Evolutionary conservation across 2,888 invertebrate species (phyloP).

Genomic region (Masnerella sp.): DNA sequence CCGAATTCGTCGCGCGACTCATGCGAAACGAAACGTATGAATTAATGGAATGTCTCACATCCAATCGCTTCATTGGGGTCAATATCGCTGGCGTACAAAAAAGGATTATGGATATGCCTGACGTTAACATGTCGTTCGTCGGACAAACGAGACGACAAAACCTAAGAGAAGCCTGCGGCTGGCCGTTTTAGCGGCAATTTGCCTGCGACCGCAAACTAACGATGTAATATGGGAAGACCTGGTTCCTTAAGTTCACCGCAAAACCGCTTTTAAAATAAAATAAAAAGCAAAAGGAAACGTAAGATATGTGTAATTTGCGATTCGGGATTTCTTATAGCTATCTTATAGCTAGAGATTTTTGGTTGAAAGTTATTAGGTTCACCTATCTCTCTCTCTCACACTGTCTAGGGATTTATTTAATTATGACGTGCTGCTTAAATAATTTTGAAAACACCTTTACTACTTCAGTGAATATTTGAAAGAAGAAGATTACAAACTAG

Average conservation of each 20-base stretch:
- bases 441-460: no score
- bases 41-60: constrained; percentile 30
- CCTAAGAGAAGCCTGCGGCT: constrained; percentile 66
- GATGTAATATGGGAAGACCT: constrained; percentile 71
- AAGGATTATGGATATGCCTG: constrained; percentile 22
- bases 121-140: constrained; percentile 51
- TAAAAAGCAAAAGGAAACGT: constrained; percentile 22
- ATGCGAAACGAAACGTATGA: constrained; percentile 27
- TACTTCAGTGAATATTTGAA: no score
- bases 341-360: no score
- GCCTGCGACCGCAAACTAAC: constrained; percentile 73
- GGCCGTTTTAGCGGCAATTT: constrained; percentile 74
- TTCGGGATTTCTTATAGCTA: no score
- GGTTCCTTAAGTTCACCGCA: constrained; percentile 56
- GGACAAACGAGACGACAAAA: constrained; percentile 57
- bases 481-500: no score
- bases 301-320: no score
- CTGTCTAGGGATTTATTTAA: no score
- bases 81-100: constrained; percentile 7
- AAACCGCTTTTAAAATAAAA: constrained; percentile 58
- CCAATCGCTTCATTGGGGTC: constrained; percentile 25
- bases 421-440: no score
- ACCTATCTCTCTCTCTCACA: no score
- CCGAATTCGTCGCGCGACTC: constrained; percentile 7
- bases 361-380: no score